These are phyloP conservation scores for Labroides dimidiatus DNA, from an alignment of 2,797 vertebrate species.

Conservation along the genomic window DNA sequence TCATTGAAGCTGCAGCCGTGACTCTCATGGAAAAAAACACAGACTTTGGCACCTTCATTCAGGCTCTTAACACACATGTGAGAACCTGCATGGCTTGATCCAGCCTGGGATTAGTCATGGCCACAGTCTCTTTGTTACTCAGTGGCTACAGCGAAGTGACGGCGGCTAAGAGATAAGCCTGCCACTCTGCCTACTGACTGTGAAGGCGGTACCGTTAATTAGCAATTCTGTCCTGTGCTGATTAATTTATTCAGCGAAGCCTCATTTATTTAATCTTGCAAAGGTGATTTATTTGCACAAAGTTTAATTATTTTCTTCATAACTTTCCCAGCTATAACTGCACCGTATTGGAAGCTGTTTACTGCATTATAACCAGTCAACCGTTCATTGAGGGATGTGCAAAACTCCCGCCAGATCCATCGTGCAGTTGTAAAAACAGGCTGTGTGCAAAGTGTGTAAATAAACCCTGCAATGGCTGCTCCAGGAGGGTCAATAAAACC, in stretches of 20 bases:
- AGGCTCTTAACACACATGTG: constrained; percentile 74
- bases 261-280: constrained; percentile 51
- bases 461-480: constrained; percentile 62
- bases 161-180: constrained; percentile 46
- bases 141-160: constrained; percentile 27
- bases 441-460: constrained; percentile 67
- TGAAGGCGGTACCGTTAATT: constrained; percentile 46
- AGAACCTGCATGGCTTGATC: constrained; percentile 61
- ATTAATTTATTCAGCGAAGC: constrained; percentile 50
- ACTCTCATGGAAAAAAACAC: constrained; percentile 49
- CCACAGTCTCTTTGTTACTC: constrained; percentile 57
- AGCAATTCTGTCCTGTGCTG: constrained; percentile 32
- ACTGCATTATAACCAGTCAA: constrained; percentile 37
- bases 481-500: constrained; percentile 79
- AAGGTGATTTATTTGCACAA: constrained; percentile 39
- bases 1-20: constrained; percentile 27
- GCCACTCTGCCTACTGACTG: constrained; percentile 38
- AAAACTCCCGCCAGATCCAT: constrained; percentile 52
- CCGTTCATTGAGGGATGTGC: constrained; percentile 16
- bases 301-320: constrained; percentile 47
- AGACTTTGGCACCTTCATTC: constrained; percentile 57
- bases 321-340: constrained; percentile 31
- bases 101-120: constrained; percentile 68
- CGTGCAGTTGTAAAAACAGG: constrained; percentile 65
- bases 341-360: constrained; percentile 19